Percentiles rank a stretch among this genome's conserved stretches.
These are phyloP conservation scores for Smittia sp. DNA, from an alignment of 2,888 invertebrate genomes.

Conservation along the genomic window DNA sequence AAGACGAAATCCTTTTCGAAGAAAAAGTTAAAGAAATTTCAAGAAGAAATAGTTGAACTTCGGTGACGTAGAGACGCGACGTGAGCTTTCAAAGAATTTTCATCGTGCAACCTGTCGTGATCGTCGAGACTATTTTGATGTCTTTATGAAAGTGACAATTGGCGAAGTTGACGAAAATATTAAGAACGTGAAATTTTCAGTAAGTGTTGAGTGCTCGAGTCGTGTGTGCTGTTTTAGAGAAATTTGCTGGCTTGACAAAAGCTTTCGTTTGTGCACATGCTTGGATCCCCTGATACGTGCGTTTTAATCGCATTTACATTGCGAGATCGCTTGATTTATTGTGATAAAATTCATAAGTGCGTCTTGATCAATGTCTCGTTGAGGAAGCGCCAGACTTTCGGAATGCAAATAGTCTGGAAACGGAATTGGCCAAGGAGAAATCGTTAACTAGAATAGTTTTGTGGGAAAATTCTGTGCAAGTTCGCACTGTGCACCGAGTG, in stretches of 20 bases:
- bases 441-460: neutral
- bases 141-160: conserved; percentile 31
- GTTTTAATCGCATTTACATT: too few relatives aligned
- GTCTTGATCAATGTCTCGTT: neutral
- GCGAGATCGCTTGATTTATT: too few relatives aligned
- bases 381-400: neutral
- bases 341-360: too few relatives aligned
- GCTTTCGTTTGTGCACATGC: too few relatives aligned
- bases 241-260: too few relatives aligned
- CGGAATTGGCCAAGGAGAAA: conserved; percentile 15
- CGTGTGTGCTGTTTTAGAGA: too few relatives aligned
- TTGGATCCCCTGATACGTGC: too few relatives aligned
- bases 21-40: too few relatives aligned
- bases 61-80: neutral
- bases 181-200: conserved; percentile 27
- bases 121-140: neutral
- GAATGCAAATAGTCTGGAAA: neutral
- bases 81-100: neutral
- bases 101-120: too few relatives aligned
- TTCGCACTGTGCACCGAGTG: neutral
- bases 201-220: neutral
- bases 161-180: conserved; percentile 14
- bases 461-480: neutral
- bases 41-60: neutral
- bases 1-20: neutral